Percentiles rank a stretch among this genome's conserved stretches.
phyloP scores from a whole-genome alignment of 2,113 vertebrate species.

The Festucalex cinctus region DNA sequence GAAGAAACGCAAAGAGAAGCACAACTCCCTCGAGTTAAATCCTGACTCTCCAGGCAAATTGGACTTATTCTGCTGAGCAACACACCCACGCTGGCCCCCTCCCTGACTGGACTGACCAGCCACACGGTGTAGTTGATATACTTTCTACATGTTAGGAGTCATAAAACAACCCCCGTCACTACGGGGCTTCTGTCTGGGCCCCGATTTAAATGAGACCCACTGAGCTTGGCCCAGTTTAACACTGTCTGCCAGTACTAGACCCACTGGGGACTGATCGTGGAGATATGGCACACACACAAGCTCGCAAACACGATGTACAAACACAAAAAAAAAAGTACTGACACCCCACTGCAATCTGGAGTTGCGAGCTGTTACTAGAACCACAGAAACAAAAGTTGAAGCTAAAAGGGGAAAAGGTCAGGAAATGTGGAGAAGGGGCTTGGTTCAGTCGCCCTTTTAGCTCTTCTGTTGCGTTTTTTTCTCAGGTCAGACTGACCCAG shows the following conservation, averaged over 20 bases:
- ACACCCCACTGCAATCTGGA: slow-evolving; percentile 58
- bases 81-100: not conserved
- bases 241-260: slow-evolving; percentile 60
- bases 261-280: slow-evolving; percentile 61
- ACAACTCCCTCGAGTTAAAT: not conserved
- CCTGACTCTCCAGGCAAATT: not conserved
- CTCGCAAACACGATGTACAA: slow-evolving; percentile 51
- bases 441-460: not conserved
- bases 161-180: slow-evolving; percentile 61
- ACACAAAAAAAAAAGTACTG: slow-evolving; percentile 62
- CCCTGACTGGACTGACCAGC: not conserved
- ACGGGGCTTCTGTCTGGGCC: slow-evolving; percentile 65
- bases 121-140: slow-evolving; percentile 3
- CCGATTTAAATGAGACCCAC: slow-evolving; percentile 71
- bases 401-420: slow-evolving; percentile 51
- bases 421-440: slow-evolving; percentile 22
- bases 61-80: not conserved
- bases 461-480: not conserved
- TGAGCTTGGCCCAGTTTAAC: slow-evolving; percentile 73
- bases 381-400: slow-evolving; percentile 48
- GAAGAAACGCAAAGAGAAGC: not conserved
- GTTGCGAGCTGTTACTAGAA: slow-evolving; percentile 58
- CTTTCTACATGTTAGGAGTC: slow-evolving; percentile 55
- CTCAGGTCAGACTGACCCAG: not conserved
- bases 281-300: slow-evolving; percentile 60